phyloP scores from a whole-genome alignment of 2,113 vertebrate species.

The Apus apus region DNA sequence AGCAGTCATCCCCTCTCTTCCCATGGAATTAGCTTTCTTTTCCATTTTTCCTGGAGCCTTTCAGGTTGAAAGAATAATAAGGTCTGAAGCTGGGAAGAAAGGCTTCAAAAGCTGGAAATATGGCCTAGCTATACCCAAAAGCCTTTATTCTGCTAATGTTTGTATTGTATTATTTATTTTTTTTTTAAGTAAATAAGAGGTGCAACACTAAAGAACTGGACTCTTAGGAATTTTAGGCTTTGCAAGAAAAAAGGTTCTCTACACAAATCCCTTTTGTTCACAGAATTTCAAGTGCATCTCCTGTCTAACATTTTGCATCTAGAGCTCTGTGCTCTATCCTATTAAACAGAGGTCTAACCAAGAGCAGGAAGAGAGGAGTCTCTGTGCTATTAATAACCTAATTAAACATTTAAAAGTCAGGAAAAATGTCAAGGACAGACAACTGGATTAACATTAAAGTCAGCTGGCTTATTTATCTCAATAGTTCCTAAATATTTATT shows the following conservation, averaged over 20 bases:
- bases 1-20: background rate
- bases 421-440: constrained; percentile 62
- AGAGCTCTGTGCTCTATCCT: background rate
- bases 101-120: background rate
- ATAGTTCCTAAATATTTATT: constrained; percentile 64
- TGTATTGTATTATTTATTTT: background rate
- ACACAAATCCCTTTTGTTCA: background rate
- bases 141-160: background rate
- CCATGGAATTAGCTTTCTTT: background rate
- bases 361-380: constrained; percentile 3
- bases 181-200: background rate
- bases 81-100: constrained; percentile 17
- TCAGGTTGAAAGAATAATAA: constrained; percentile 2
- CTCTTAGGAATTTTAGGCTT: background rate
- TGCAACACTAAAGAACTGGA: background rate
- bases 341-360: constrained; percentile 35
- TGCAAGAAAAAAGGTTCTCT: background rate
- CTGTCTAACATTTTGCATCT: background rate
- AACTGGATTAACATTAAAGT: constrained; percentile 16
- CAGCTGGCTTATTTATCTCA: constrained; percentile 41
- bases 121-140: background rate
- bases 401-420: constrained; percentile 61
- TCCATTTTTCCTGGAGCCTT: background rate
- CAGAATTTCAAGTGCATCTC: background rate
- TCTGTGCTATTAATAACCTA: constrained; percentile 61